phyloP scores from a whole-genome alignment of 2,113 vertebrate genomes.

The Hiodon tergisus region DNA sequence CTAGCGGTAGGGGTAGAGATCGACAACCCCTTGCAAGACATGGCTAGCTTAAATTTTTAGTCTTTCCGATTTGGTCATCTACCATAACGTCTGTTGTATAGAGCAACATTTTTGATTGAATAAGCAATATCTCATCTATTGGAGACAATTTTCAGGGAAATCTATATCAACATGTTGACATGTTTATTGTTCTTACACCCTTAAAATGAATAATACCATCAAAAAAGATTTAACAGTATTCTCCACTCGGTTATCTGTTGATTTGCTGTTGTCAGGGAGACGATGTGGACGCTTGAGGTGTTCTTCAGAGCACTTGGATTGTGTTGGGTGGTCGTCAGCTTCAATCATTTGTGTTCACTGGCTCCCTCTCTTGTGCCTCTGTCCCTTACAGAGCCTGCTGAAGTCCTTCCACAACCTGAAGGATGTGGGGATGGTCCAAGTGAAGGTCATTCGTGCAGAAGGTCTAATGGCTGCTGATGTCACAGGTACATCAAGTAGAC shows the following conservation, averaged over 20 bases:
- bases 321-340: neutral
- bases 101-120: too few relatives aligned
- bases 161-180: too few relatives aligned
- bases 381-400: slow-evolving; percentile 77
- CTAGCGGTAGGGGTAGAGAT: neutral
- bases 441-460: slow-evolving; percentile 95
- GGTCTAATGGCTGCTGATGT: slow-evolving; percentile 97
- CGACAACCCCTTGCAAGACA: neutral
- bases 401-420: slow-evolving; percentile 84
- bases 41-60: neutral
- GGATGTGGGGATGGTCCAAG: slow-evolving; percentile 92
- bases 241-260: too few relatives aligned
- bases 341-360: neutral
- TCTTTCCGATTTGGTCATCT: too few relatives aligned
- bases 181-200: too few relatives aligned
- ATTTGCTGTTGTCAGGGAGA: too few relatives aligned
- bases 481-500: slow-evolving; percentile 70
- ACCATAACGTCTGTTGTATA: too few relatives aligned
- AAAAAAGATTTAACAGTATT: too few relatives aligned
- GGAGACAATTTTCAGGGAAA: too few relatives aligned
- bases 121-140: too few relatives aligned
- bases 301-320: neutral
- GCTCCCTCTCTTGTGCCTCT: slow-evolving; percentile 38
- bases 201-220: too few relatives aligned
- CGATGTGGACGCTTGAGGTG: neutral